These are phyloP conservation scores for Capromys pilorides DNA, from an alignment of 2,797 vertebrate species.

Conservation along the genomic window DNA sequence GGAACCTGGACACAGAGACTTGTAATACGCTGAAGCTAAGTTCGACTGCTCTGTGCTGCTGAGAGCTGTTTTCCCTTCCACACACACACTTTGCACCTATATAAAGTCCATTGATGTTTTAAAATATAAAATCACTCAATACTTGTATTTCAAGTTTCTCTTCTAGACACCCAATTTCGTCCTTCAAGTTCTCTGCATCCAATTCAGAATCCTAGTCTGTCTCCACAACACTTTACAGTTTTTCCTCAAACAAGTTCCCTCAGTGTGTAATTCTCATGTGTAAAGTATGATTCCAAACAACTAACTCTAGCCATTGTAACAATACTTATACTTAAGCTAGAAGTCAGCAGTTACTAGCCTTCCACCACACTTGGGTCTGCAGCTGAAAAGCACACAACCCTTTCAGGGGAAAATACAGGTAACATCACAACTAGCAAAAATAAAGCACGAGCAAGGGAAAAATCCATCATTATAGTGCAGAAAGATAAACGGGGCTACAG, in stretches of 20 bases:
- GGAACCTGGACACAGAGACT: neutral
- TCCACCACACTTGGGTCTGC: neutral
- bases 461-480: neutral
- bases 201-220: constrained; percentile 38
- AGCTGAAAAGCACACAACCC: neutral
- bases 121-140: constrained; percentile 13
- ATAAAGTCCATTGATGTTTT: neutral
- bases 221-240: neutral
- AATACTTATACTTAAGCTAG: neutral
- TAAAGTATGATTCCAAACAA: neutral
- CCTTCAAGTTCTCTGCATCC: neutral
- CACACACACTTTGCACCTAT: neutral
- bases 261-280: neutral
- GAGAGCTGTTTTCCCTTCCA: neutral
- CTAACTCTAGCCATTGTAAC: neutral
- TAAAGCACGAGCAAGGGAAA: neutral
- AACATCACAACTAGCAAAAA: neutral
- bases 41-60: neutral
- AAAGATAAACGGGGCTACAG: neutral
- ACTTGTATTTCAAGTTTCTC: constrained; percentile 5
- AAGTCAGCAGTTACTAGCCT: neutral
- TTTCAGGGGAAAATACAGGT: neutral
- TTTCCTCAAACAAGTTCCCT: neutral
- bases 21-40: neutral
- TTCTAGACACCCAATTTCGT: neutral